A percentile compares a stretch with the other conserved stretches of the same genome.
phyloP scores from a whole-genome alignment of 2,888 invertebrate species.

The Chaitophorus viminalis region DNA sequence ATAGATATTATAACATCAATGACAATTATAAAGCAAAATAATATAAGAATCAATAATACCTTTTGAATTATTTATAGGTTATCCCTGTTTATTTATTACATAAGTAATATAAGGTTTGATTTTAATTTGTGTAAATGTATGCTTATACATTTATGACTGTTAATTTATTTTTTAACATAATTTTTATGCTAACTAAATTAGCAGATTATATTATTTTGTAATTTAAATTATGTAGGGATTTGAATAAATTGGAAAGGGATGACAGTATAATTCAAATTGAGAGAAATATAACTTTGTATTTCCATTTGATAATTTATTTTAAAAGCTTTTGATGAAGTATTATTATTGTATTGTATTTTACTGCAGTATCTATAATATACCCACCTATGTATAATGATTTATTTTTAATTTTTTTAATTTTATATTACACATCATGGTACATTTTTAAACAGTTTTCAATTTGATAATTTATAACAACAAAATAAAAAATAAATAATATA shows the following conservation, averaged over 20 bases:
- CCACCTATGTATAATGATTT: not conserved
- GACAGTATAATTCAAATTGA: not conserved
- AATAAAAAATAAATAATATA: too few species aligned
- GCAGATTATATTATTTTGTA: constrained; percentile 2
- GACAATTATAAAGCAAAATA: too few species aligned
- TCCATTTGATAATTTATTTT: not conserved
- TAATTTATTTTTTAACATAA: not conserved
- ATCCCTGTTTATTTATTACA: not conserved
- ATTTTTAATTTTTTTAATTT: not conserved
- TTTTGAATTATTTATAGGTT: not conserved
- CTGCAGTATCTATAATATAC: not conserved
- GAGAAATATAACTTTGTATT: not conserved
- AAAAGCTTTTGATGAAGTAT: not conserved
- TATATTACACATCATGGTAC: not conserved
- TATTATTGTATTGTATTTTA: not conserved
- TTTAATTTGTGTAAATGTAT: not conserved
- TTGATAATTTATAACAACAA: not conserved
- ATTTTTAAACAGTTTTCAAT: not conserved
- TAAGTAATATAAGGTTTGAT: not conserved
- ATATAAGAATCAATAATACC: too few species aligned
- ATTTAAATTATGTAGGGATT: not conserved
- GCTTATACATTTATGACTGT: not conserved
- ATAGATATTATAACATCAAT: too few species aligned
- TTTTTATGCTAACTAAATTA: not conserved
- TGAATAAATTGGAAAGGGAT: constrained; percentile 2